A percentile compares a stretch with the other conserved stretches of the same genome.
Conservation (phyloP, 2,888 invertebrate genomes). For the Coronaproctus castanopsis region DNA sequence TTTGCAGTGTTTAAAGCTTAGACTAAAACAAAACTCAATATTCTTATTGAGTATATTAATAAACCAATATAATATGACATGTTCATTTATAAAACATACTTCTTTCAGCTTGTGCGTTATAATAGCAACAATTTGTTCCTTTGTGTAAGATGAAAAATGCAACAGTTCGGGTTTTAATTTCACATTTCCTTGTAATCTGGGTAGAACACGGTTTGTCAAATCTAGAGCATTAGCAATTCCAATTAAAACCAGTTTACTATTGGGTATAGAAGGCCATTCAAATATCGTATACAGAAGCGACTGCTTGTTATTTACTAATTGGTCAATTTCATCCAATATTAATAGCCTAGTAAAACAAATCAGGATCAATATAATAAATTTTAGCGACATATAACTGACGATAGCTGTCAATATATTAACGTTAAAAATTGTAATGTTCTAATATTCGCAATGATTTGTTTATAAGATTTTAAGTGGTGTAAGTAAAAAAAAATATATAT, state of each 20-base stretch:
- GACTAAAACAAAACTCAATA: no score
- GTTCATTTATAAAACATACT: no score
- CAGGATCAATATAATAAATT: constrained; percentile 15
- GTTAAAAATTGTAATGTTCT: no score
- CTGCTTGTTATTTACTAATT: constrained; percentile 62
- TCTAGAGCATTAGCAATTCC: constrained; percentile 93
- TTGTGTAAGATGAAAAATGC: constrained; percentile 81
- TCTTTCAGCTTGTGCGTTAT: constrained; percentile 54
- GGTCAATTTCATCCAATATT: constrained; percentile 89
- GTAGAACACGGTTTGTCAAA: constrained; percentile 72
- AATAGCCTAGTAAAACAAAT: constrained; percentile 50
- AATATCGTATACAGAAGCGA: constrained; percentile 80
- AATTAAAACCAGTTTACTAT: constrained; percentile 54
- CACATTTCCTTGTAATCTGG: constrained; percentile 59
- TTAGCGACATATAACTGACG: no score
- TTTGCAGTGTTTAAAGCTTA: no score
- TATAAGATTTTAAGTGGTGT: no score
- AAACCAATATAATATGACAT: no score
- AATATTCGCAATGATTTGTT: no score
- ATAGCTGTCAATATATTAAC: no score
- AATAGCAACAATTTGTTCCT: constrained; percentile 70
- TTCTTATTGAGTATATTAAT: no score
- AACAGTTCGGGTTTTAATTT: constrained; percentile 52
- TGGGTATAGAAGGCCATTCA: constrained; percentile 61
- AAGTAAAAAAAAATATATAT: no score